Evolutionary conservation across 1,140 invertebrate species (phyloP), one percentile per base, ranked within the genome.

Genomic region (Eueides isabella): DNA sequence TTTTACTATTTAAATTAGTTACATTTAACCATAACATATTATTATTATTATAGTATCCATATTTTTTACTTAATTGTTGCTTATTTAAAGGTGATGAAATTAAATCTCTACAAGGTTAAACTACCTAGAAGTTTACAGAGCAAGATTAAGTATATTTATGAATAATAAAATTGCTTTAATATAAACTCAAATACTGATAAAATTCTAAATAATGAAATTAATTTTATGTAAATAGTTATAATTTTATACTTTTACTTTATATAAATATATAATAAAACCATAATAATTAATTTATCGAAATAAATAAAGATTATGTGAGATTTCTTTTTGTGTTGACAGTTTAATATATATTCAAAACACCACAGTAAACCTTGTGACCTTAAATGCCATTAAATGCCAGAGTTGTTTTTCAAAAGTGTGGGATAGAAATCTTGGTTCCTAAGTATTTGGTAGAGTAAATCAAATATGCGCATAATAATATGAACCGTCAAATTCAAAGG

Each of bases 271-370:
- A 44, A 44, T 44, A 44, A 44, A 44, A 44, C 41, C 41, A 19
- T 44, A 44, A 44, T n/a, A 55, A 23, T 55, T 55, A 26, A 55
- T 55, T 55, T 55, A 55, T 26, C 26, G 19, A 19, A 55, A 55
- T 55, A 55, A 55, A 55, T 63, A 31, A 29, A 16, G 61, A 30
- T 30, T 63, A 31, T 30, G 28, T 16, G 61, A 63, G n/a, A 30
- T 30, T 31, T 63, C 61, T 30, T 63, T 63, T 63, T 28, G 29
- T 63, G 61, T 30, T 63, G 29, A 55, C 48, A 55, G 48, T 55
- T 23, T 55, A n/a, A 63, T 63, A 63, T 30, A 63, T 63, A 63
- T 63, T 63, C 61, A 63, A 63, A 63, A 30, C 29, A 63, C 61
- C 30, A 2, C 30, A 63, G 31, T 63, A 63, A 63, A 63, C 61